These are phyloP conservation scores for Atractosteus spatula DNA, from an alignment of 2,113 vertebrate genomes.

Conservation along the genomic window DNA sequence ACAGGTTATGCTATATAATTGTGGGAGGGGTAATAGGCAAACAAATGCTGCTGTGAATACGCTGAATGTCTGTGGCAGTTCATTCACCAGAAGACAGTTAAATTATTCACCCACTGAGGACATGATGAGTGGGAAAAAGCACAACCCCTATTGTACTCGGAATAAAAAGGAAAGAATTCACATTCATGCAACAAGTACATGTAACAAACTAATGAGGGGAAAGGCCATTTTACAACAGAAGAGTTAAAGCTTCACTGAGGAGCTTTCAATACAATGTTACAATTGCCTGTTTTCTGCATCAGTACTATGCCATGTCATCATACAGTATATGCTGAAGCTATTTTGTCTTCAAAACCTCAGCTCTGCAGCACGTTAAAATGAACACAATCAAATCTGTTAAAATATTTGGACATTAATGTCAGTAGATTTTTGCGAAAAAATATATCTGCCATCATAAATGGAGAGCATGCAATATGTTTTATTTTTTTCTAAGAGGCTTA, in stretches of 20 bases:
- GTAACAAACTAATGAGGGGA: constrained; percentile 8
- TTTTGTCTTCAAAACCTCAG: no score
- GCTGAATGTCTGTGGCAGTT: constrained; percentile 13
- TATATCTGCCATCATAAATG: no score
- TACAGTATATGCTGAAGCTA: no score
- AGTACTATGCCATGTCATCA: no score
- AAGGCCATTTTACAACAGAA: not conserved
- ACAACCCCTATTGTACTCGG: constrained; percentile 18
- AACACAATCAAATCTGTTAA: no score
- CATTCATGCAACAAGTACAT: constrained; percentile 3
- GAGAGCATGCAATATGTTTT: no score
- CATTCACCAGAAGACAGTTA: constrained; percentile 11
- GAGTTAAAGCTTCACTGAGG: not conserved
- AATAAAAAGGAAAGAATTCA: constrained; percentile 20
- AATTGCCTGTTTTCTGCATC: no score
- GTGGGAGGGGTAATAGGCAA: constrained; percentile 10
- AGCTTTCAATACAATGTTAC: not conserved
- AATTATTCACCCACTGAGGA: constrained; percentile 8
- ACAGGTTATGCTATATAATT: constrained; percentile 5
- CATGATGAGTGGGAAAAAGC: constrained; percentile 24
- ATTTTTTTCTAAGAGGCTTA: no score
- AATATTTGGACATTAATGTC: no score
- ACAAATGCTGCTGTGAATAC: constrained; percentile 14
- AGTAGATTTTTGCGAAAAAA: no score
- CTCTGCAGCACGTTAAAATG: no score